Base-by-base conservation (phyloP, 2,113 vertebrate species). In the Microtus oregoni region DNA sequence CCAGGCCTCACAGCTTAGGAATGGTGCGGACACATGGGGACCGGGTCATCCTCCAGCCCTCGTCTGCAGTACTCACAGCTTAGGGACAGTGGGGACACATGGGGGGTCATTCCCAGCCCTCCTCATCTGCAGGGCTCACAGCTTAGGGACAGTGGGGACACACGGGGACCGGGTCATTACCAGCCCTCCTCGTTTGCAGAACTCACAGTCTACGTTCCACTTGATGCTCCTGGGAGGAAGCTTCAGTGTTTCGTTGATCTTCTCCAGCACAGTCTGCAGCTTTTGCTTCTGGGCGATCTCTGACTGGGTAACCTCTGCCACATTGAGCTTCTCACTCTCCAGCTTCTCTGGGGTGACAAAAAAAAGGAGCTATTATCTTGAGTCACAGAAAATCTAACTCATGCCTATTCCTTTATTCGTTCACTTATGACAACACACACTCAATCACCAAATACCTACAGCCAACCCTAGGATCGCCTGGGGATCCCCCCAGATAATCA, bases 201-300 rank as follows among this genome's bases (percentile, higher is more conserved):
- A 99, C 99, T 99, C 98, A 99, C 99, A 99, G 98, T 99, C 99
- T 94, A 99, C 98, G 0, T 99, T 99, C 99, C 99, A 99, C 95
- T 99, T 99, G 98, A 99, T 99, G 98, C 97, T 99, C 96, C 99
- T 98, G 85, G 99, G 98, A 61, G 99, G 98, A 44, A 99, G 98
- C 97, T 99, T 99, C 96, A 99, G 98, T 4, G 99, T 99, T 96
- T 99, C 99, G 2, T 99, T 99, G 98, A 99, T 99, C 98, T 99
- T 99, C 94, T 99, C 99, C 96, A 99, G 98, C 24, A 99, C 99
- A 7, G 99, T 99, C 97, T 99, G 99, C 35, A 99, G 98, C 94
- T 99, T 99, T 96, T 99, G 99, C 95, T 99, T 99, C 98, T 99
- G 99, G 89, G 99, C 99, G 85, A 99, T 99, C 98, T 99, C 99